A percentile compares a stretch with the other conserved stretches of the same genome.
Evolutionary conservation across 2,888 invertebrate genomes (phyloP).

Genomic region (Cheiracanthium punctorium): DNA sequence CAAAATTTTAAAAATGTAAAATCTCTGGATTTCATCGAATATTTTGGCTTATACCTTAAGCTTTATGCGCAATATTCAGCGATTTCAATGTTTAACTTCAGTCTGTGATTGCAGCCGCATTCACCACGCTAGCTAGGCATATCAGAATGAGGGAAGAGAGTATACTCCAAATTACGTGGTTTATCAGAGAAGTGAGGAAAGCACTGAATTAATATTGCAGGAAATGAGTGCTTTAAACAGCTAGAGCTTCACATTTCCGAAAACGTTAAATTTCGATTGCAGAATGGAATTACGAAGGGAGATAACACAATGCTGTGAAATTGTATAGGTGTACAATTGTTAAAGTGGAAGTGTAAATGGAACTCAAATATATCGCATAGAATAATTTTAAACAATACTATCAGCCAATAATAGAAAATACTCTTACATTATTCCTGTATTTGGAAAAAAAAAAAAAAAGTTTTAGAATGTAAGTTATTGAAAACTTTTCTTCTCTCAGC

Average conservation of each 20-base stretch:
- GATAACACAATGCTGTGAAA: not conserved
- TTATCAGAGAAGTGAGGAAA: not conserved
- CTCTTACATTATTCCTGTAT: no score
- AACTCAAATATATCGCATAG: no score
- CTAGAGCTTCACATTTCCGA: not conserved
- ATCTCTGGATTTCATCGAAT: no score
- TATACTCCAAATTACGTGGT: not conserved
- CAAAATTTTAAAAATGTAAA: no score
- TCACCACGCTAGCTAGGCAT: no score
- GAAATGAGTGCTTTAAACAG: not conserved
- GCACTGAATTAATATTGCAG: not conserved
- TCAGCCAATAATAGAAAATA: no score
- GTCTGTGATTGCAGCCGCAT: not conserved
- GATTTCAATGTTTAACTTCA: not conserved
- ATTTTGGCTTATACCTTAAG: no score
- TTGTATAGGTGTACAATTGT: not conserved
- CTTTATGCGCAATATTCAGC: not conserved
- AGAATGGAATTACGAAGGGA: not conserved
- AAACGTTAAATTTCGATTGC: slow-evolving; percentile 2
- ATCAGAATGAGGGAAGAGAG: not conserved
- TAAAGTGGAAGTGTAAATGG: no score
- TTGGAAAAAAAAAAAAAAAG: no score
- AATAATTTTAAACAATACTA: no score
- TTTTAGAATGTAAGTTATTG: no score
- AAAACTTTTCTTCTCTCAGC: no score